Evolutionary conservation across 2,888 invertebrate genomes (phyloP).

Genomic region (Lysandra bellargus): DNA sequence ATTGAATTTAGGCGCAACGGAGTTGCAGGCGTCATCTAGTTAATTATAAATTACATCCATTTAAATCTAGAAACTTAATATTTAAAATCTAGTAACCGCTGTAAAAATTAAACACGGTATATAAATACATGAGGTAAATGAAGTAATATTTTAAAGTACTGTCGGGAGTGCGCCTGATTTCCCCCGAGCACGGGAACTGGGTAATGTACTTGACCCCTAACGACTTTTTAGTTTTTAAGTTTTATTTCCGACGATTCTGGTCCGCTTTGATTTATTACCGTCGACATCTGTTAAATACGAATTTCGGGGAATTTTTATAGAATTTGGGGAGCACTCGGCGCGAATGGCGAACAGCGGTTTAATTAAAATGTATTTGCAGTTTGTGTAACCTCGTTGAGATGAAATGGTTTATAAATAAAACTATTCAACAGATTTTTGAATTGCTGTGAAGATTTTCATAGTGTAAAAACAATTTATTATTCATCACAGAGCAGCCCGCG

Average conservation of each 20-base stretch:
- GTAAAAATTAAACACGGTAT: constrained; percentile 6
- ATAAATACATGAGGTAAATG: background rate
- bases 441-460: background rate
- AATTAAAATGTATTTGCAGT: constrained; percentile 3
- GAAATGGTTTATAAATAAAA: background rate
- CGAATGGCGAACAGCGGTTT: constrained; percentile 7
- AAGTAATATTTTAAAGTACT: constrained; percentile 52
- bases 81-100: background rate
- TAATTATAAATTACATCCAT: background rate
- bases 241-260: constrained; percentile 18
- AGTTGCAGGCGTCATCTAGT: too few relatives aligned
- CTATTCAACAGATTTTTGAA: background rate
- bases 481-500: too few relatives aligned
- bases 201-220: constrained; percentile 30
- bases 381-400: background rate
- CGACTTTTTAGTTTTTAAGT: constrained; percentile 20
- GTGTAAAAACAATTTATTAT: too few relatives aligned
- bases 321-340: background rate
- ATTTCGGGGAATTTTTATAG: background rate
- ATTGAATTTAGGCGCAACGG: too few relatives aligned
- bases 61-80: background rate
- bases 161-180: constrained; percentile 51
- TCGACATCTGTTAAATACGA: constrained; percentile 14
- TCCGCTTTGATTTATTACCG: background rate
- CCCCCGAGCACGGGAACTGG: constrained; percentile 49